phyloP scores from a whole-genome alignment of 1,140 invertebrate species.

The Muscidifurax raptorellus region DNA sequence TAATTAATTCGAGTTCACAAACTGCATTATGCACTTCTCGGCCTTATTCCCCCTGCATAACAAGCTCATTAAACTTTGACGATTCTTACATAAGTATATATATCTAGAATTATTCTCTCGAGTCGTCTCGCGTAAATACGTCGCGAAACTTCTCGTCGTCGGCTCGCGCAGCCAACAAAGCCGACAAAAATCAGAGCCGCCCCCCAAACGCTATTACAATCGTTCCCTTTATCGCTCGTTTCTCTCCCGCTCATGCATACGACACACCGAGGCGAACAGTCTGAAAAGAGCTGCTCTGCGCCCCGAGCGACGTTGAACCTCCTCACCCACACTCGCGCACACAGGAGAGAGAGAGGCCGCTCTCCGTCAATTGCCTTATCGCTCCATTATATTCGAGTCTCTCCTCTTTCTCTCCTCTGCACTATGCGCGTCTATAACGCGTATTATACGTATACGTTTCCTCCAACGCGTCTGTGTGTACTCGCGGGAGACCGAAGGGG shows the following conservation, averaged over 20 bases:
- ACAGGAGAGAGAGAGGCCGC: neutral
- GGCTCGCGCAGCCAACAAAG: neutral
- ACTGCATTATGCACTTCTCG: no score
- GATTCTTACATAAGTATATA: no score
- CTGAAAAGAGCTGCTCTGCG: neutral
- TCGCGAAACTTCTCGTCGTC: no score
- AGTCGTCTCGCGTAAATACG: no score
- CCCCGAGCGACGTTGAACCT: neutral
- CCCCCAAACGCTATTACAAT: neutral
- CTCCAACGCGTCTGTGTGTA: neutral
- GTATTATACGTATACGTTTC: no score
- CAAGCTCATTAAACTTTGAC: no score
- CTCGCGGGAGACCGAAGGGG: neutral
- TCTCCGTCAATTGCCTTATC: conserved; percentile 39
- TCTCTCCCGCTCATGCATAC: neutral
- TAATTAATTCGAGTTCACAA: neutral
- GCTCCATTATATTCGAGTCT: conserved; percentile 31
- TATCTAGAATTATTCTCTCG: no score
- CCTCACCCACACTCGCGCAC: neutral
- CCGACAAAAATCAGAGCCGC: neutral
- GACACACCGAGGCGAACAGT: neutral
- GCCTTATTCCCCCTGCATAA: no score
- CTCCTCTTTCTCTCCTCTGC: conserved; percentile 7
- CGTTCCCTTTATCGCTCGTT: neutral
- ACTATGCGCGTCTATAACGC: neutral